Evolutionary conservation across 1,140 invertebrate genomes (phyloP).

Genomic region (Drosophila erecta): DNA sequence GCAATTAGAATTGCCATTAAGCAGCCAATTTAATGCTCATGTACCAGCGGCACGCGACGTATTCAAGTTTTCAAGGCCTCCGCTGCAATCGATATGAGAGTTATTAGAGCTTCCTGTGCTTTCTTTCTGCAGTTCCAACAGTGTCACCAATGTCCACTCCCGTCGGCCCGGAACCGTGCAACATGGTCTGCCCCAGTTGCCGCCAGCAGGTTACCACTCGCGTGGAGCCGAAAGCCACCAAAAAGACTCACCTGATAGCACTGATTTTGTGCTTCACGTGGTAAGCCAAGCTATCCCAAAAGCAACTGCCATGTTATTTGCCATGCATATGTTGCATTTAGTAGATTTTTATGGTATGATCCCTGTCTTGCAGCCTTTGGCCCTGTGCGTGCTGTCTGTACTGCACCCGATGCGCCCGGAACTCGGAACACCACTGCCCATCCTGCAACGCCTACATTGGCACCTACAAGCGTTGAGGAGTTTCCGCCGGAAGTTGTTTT

Average conservation of each 20-base stretch:
- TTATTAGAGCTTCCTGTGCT: constrained; percentile 4
- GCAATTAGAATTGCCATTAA: constrained; percentile 9
- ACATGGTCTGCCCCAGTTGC: constrained; percentile 86
- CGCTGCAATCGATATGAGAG: constrained; percentile 15
- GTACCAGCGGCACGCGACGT: constrained; percentile 23
- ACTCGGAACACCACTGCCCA: constrained; percentile 88
- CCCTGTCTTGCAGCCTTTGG: constrained; percentile 83
- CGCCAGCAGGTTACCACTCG: constrained; percentile 85
- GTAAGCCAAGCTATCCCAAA: constrained; percentile 72
- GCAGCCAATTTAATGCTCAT: constrained; percentile 22
- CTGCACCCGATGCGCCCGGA: constrained; percentile 87
- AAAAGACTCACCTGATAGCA: constrained; percentile 87
- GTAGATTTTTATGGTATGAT: background rate
- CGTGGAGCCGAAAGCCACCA: constrained; percentile 85
- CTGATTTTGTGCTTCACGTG: constrained; percentile 86
- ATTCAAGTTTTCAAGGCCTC: constrained; percentile 36
- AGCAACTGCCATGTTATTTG: too few species aligned
- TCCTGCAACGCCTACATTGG: constrained; percentile 88
- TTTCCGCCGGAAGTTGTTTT: background rate
- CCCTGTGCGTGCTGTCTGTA: constrained; percentile 88
- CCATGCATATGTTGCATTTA: too few species aligned
- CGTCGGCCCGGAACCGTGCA: constrained; percentile 85
- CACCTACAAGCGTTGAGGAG: constrained; percentile 78
- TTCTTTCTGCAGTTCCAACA: background rate
- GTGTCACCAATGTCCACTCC: constrained; percentile 46